These are phyloP conservation scores for Neoarius graeffei DNA, from an alignment of 2,113 vertebrate species.

Conservation along the genomic window DNA sequence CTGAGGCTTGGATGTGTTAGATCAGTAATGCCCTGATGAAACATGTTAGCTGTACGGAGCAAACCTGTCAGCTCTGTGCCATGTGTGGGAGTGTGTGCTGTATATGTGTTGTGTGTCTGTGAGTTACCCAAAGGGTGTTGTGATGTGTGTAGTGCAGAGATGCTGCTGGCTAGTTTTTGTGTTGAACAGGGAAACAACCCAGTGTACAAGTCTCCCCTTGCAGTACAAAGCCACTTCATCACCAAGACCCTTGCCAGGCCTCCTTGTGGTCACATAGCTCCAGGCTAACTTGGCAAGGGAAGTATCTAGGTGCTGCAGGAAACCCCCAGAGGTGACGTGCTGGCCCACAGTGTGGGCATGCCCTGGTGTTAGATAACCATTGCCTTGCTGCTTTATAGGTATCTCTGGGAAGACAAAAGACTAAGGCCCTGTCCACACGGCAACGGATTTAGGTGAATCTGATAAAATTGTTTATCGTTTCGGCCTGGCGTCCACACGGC, in stretches of 20 bases:
- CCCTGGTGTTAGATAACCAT: neutral
- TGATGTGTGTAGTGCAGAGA: neutral
- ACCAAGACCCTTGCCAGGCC: neutral
- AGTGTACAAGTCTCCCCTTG: neutral
- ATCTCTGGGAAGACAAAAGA: neutral
- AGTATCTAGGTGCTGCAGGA: neutral
- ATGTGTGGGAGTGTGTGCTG: neutral
- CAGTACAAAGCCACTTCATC: neutral
- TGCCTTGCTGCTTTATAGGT: neutral
- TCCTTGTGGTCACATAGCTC: neutral
- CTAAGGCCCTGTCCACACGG: too few species aligned
- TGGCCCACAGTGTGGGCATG: neutral
- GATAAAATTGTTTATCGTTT: too few species aligned
- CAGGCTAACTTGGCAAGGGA: neutral
- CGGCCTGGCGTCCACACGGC: too few species aligned
- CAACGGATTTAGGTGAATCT: too few species aligned
- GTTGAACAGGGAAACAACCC: neutral
- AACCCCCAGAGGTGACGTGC: neutral
- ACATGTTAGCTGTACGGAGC: neutral
- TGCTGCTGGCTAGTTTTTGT: neutral
- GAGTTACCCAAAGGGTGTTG: neutral
- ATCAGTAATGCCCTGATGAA: neutral
- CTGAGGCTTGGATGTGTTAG: neutral
- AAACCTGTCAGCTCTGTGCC: neutral
- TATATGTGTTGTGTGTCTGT: neutral